Conservation (phyloP, 2,888 invertebrate genomes). For the Lissocephala sabroskyi region DNA sequence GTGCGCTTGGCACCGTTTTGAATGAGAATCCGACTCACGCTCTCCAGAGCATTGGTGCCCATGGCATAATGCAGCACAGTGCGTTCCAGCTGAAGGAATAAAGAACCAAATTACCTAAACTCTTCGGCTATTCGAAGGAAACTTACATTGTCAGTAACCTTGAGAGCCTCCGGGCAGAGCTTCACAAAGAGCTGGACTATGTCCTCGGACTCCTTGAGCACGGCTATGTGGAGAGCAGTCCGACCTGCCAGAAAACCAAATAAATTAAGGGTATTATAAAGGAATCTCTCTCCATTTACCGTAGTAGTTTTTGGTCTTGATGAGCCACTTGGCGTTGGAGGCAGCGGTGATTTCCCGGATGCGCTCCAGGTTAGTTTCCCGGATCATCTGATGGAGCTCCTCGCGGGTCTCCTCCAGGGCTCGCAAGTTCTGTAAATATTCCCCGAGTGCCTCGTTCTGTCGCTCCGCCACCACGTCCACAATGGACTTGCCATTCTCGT, state of each 20-base stretch:
- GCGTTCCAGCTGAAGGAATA: slow-evolving; percentile 81
- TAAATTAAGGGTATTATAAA: too few relatives aligned
- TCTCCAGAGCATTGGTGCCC: slow-evolving; percentile 89
- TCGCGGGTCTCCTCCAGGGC: slow-evolving; percentile 87
- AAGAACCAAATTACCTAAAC: background rate
- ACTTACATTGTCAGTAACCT: slow-evolving; percentile 87
- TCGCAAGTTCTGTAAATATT: slow-evolving; percentile 81
- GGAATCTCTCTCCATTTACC: slow-evolving; percentile 44
- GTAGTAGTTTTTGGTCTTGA: slow-evolving; percentile 71
- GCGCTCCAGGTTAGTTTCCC: slow-evolving; percentile 77
- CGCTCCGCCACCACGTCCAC: slow-evolving; percentile 80
- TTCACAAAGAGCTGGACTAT: slow-evolving; percentile 84
- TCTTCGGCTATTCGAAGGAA: background rate
- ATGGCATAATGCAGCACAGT: slow-evolving; percentile 92
- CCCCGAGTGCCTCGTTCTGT: slow-evolving; percentile 79
- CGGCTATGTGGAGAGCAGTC: slow-evolving; percentile 88
- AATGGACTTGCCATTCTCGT: slow-evolving; percentile 81
- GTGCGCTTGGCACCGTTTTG: slow-evolving; percentile 88
- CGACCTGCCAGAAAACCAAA: too few relatives aligned
- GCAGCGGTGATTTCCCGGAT: slow-evolving; percentile 75
- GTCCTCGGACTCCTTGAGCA: slow-evolving; percentile 86
- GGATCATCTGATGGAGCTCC: slow-evolving; percentile 82
- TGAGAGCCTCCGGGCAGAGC: slow-evolving; percentile 81
- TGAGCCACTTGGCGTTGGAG: slow-evolving; percentile 66
- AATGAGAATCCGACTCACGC: slow-evolving; percentile 84